Conservation (phyloP, 2,888 invertebrate species). For the Dusona sp. region DNA sequence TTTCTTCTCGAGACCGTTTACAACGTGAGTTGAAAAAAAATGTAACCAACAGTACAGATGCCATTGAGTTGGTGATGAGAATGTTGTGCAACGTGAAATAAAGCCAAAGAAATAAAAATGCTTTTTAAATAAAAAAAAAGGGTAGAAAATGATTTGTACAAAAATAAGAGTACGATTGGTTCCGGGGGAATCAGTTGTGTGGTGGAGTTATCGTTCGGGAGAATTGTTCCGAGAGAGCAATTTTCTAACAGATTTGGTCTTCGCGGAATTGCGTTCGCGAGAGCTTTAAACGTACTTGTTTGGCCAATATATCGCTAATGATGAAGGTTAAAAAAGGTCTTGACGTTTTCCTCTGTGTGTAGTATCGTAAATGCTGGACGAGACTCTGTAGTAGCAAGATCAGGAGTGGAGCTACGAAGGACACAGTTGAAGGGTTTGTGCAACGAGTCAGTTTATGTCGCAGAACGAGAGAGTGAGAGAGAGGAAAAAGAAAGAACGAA, state of each 20-base stretch:
- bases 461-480: not conserved
- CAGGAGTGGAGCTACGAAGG: constrained; percentile 2
- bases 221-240: not conserved
- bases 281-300: not conserved
- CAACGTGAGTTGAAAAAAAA: not conserved
- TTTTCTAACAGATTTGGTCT: not conserved
- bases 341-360: not conserved
- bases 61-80: not conserved
- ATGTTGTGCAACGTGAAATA: not conserved
- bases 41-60: not conserved
- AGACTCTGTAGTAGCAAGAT: constrained; percentile 13
- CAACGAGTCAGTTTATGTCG: constrained; percentile 29
- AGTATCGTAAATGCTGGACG: not conserved
- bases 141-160: not conserved
- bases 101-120: not conserved
- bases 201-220: not conserved
- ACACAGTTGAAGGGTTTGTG: constrained; percentile 44
- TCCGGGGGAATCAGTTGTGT: not conserved
- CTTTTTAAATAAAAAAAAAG: not conserved
- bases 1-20: not conserved
- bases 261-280: not conserved
- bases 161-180: not conserved
- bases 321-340: not conserved
- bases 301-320: constrained; percentile 1
- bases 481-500: not conserved